Conservation (phyloP, 2,113 vertebrate species). For the Abramis brama region DNA sequence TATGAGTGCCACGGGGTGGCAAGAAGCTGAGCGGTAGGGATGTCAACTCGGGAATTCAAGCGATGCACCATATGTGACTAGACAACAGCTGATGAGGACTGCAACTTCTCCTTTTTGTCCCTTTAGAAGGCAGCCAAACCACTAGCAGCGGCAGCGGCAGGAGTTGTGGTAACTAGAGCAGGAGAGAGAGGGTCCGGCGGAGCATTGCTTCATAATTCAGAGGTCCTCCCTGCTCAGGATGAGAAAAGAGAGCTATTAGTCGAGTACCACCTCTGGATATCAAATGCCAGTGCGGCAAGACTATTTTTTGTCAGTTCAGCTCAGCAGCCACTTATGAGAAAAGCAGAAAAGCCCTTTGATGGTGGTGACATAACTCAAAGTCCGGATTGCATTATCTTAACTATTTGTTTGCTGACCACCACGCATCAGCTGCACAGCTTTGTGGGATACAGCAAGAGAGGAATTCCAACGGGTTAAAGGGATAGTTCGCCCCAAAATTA, state of each 20-base stretch:
- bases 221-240: slow-evolving; percentile 74
- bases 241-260: slow-evolving; percentile 48
- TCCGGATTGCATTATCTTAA: neutral
- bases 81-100: slow-evolving; percentile 88
- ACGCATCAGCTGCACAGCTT: neutral
- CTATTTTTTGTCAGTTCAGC: slow-evolving; percentile 15
- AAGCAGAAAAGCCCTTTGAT: slow-evolving; percentile 26
- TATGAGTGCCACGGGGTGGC: slow-evolving; percentile 79
- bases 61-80: slow-evolving; percentile 98
- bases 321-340: slow-evolving; percentile 22
- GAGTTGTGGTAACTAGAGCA: slow-evolving; percentile 63
- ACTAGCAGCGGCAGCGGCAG: slow-evolving; percentile 73
- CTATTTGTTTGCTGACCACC: slow-evolving; percentile 21
- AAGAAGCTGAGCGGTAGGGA: slow-evolving; percentile 82
- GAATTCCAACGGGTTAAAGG: neutral
- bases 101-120: slow-evolving; percentile 58
- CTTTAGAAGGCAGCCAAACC: slow-evolving; percentile 83
- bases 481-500: neutral
- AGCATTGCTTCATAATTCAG: slow-evolving; percentile 83
- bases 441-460: neutral
- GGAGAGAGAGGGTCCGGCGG: slow-evolving; percentile 67
- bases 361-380: slow-evolving; percentile 33
- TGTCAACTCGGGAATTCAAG: slow-evolving; percentile 90
- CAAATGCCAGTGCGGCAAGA: neutral
- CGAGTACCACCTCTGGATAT: slow-evolving; percentile 3